Evolutionary conservation across 2,797 vertebrate genomes (phyloP).

Genomic region (Eulemur rubriventer): DNA sequence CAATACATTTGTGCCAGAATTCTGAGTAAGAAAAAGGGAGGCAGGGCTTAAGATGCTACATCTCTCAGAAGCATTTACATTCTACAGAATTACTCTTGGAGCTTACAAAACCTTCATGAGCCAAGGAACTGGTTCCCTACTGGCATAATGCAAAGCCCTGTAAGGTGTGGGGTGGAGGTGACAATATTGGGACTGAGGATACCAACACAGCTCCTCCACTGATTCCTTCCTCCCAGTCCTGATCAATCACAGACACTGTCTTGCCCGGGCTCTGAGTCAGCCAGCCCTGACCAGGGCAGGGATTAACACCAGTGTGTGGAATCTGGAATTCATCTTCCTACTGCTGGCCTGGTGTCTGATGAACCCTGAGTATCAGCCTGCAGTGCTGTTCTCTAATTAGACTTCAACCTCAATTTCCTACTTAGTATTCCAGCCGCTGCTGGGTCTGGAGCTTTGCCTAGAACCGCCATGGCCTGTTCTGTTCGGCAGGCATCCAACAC

Average conservation of each 20-base stretch:
- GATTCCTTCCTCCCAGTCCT: background rate
- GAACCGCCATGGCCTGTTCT: background rate
- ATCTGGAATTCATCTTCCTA: slow-evolving; percentile 49
- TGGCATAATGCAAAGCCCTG: background rate
- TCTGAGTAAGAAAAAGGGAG: background rate
- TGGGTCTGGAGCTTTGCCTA: slow-evolving; percentile 66
- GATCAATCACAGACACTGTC: background rate
- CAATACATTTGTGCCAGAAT: background rate
- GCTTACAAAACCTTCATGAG: background rate
- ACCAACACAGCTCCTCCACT: background rate
- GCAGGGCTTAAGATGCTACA: background rate
- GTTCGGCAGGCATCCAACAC: slow-evolving; percentile 27
- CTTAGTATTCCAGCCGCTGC: slow-evolving; percentile 36
- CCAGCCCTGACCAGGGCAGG: background rate
- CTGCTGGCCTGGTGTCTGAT: background rate
- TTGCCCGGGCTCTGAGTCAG: background rate
- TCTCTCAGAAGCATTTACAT: background rate
- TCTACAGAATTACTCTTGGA: background rate
- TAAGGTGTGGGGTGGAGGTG: background rate
- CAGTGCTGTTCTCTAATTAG: slow-evolving; percentile 24
- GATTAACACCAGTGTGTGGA: slow-evolving; percentile 25
- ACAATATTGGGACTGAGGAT: background rate
- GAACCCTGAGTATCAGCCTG: background rate
- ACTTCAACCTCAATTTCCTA: slow-evolving; percentile 61
- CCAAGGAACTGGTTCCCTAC: background rate